A percentile compares a stretch with the other conserved stretches of the same genome.
phyloP scores from a whole-genome alignment of 2,113 vertebrate species.

The Periophthalmus modestus region DNA sequence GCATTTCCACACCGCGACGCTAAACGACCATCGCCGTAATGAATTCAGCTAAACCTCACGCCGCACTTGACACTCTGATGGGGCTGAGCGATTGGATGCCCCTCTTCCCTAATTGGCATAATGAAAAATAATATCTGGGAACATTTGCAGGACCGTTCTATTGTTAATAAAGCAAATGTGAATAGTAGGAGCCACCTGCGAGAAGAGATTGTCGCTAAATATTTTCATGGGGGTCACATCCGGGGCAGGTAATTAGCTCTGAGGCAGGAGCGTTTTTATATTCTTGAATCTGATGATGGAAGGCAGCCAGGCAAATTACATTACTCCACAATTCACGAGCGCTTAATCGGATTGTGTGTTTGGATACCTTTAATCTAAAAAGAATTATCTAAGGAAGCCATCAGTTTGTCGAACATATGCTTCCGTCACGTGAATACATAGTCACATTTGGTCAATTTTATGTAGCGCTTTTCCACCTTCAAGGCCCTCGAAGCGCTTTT shows the following conservation, averaged over 20 bases:
- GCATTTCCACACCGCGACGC: constrained; percentile 30
- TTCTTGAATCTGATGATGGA: constrained; percentile 30
- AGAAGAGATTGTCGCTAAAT: not conserved
- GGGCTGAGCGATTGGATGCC: constrained; percentile 58
- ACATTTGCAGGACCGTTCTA: constrained; percentile 54
- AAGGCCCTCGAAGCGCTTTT: no score
- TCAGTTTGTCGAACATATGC: no score
- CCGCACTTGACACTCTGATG: constrained; percentile 47
- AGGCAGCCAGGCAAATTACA: not conserved
- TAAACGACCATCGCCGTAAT: constrained; percentile 38
- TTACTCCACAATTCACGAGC: not conserved
- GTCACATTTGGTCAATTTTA: no score
- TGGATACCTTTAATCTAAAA: no score
- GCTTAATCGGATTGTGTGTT: no score
- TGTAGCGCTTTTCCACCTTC: no score
- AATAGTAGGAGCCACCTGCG: constrained; percentile 34
- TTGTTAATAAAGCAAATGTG: constrained; percentile 30
- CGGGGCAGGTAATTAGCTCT: constrained; percentile 60
- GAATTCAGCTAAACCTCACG: constrained; percentile 32
- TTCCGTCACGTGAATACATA: no score
- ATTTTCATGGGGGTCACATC: constrained; percentile 63
- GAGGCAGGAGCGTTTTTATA: constrained; percentile 54
- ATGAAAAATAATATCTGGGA: constrained; percentile 52
- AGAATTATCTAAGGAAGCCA: no score
- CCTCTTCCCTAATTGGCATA: constrained; percentile 49